Percentiles rank a stretch among this genome's conserved stretches.
These are phyloP conservation scores for Cassiopea xamachana DNA, from an alignment of 30 jellyfish, hydroid and myxozoan genomes.

Conservation along the genomic window DNA sequence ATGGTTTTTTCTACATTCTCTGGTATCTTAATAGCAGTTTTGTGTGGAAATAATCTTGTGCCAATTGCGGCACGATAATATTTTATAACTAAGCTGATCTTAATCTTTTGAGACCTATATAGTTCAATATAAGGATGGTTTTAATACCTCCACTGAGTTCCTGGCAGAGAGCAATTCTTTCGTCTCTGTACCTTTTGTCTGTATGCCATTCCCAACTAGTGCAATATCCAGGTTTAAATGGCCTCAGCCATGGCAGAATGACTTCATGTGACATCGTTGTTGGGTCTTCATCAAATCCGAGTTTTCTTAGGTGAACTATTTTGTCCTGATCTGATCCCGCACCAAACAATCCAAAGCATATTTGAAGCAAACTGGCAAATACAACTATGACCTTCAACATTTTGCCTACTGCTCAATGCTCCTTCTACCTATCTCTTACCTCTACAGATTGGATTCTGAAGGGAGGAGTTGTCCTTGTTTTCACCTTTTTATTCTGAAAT, in stretches of 20 bases:
- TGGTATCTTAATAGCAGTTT: no score
- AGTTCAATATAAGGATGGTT: neutral
- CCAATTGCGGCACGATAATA: no score
- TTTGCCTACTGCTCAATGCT: neutral
- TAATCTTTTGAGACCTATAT: no score
- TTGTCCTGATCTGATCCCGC: conserved; percentile 58
- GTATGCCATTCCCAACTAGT: conserved; percentile 99
- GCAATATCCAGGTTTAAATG: conserved; percentile 98
- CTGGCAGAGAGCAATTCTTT: conserved; percentile 84
- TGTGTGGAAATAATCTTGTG: no score
- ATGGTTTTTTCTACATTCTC: no score
- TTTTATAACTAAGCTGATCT: neutral
- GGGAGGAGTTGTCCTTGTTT: neutral
- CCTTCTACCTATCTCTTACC: neutral
- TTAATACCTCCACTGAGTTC: conserved; percentile 88
- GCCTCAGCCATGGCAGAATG: conserved; percentile 92
- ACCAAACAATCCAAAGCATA: conserved; percentile 62
- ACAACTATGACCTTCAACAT: conserved; percentile 3
- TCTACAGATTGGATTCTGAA: conserved; percentile 20
- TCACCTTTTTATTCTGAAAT: conserved; percentile 26
- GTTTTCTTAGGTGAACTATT: conserved; percentile 67
- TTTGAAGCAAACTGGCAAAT: conserved; percentile 31
- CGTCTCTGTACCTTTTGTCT: conserved; percentile 81
- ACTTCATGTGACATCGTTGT: conserved; percentile 92
- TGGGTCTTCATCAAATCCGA: conserved; percentile 93